Conservation (phyloP, 2,113 vertebrate species). For the Athene cunicularia region DNA sequence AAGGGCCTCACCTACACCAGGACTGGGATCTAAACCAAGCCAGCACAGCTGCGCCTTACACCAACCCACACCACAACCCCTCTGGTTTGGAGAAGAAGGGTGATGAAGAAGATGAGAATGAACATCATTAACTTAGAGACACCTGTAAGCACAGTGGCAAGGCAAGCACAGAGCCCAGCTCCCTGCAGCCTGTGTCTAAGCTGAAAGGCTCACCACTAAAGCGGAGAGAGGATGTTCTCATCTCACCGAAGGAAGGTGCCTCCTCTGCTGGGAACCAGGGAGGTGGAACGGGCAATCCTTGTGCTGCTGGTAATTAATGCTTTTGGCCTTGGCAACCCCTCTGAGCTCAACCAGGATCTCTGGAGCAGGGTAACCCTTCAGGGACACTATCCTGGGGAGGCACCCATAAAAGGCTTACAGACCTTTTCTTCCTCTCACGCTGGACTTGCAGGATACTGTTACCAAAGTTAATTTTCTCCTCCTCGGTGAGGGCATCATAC, state of each 20-base stretch:
- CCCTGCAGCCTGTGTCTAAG: conserved; percentile 26
- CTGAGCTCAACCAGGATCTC: background rate
- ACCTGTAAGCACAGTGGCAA: rapidly evolving
- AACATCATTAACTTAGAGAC: background rate
- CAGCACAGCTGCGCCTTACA: background rate
- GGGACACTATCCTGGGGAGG: background rate
- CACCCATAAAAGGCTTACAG: background rate
- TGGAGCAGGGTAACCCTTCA: background rate
- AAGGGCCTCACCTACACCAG: background rate
- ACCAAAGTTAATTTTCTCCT: conserved; percentile 71
- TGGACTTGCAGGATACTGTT: conserved; percentile 39
- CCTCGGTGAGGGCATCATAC: conserved; percentile 80
- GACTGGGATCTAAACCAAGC: too few relatives aligned
- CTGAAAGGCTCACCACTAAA: background rate
- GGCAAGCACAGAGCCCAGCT: background rate
- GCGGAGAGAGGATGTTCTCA: too few relatives aligned
- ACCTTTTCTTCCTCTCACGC: conserved; percentile 76
- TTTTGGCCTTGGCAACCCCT: background rate
- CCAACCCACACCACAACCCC: background rate
- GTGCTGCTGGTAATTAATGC: background rate
- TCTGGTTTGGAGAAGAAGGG: background rate
- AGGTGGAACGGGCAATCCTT: background rate
- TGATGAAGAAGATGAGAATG: background rate
- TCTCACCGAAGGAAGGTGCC: background rate
- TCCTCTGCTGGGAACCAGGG: background rate